These are phyloP conservation scores for Trichopria drosophilae DNA, from an alignment of 2,888 invertebrate genomes.

Conservation along the genomic window DNA sequence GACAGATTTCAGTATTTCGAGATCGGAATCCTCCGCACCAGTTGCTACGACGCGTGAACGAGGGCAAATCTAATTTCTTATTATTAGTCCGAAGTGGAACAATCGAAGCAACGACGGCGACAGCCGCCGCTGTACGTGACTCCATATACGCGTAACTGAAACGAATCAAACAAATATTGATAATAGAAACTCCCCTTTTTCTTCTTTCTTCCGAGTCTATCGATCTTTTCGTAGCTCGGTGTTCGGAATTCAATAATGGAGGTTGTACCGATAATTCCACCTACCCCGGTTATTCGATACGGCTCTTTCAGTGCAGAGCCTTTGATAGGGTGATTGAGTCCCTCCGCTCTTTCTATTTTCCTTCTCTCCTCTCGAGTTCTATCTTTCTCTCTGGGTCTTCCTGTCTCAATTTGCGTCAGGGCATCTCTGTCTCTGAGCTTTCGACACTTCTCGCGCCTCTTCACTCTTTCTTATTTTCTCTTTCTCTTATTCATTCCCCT, in stretches of 20 bases:
- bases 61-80: no score
- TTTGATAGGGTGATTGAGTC: slow-evolving; percentile 48
- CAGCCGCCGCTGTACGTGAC: no score
- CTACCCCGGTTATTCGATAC: slow-evolving; percentile 47
- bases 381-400: slow-evolving; percentile 45
- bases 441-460: slow-evolving; percentile 17
- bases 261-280: slow-evolving; percentile 51
- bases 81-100: no score
- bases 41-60: no score
- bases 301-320: slow-evolving; percentile 48
- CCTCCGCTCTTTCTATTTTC: slow-evolving; percentile 29
- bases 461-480: slow-evolving; percentile 19
- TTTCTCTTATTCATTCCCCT: slow-evolving; percentile 17
- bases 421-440: slow-evolving; percentile 35
- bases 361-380: slow-evolving; percentile 49
- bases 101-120: no score
- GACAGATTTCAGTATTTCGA: no score
- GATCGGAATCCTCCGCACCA: no score
- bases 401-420: slow-evolving; percentile 12
- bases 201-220: no score
- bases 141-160: no score
- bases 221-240: slow-evolving; percentile 43
- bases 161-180: no score
- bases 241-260: slow-evolving; percentile 47
- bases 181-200: no score